These are phyloP conservation scores for Picathartes gymnocephalus DNA, from an alignment of 2,113 vertebrate species.

Conservation along the genomic window DNA sequence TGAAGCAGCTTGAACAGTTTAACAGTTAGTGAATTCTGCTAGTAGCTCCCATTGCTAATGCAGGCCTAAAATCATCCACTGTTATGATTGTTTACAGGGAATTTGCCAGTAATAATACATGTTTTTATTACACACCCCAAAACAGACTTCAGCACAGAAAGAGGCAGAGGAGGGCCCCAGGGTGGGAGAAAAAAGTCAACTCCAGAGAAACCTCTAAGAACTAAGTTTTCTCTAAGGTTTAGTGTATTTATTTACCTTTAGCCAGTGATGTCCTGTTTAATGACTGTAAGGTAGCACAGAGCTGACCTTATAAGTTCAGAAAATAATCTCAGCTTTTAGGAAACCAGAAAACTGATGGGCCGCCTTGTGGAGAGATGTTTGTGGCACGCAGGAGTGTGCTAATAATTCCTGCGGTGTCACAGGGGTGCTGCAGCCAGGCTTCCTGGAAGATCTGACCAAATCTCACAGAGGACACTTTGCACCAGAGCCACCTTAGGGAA, in stretches of 20 bases:
- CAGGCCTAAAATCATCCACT: not conserved
- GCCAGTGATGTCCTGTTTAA: not conserved
- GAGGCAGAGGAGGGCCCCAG: not conserved
- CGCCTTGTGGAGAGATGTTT: not conserved
- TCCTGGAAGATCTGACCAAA: not conserved
- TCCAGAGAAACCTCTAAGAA: not conserved
- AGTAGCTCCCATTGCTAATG: not conserved
- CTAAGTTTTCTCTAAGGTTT: not conserved
- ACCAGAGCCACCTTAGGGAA: not conserved
- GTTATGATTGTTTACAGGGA: not conserved
- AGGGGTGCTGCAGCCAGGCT: not conserved
- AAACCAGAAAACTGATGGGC: not conserved
- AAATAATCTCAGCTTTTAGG: not conserved
- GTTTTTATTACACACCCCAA: not conserved
- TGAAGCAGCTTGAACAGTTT: not conserved
- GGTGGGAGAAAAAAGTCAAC: not conserved
- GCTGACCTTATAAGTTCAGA: not conserved
- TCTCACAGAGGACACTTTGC: not conserved
- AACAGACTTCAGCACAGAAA: not conserved
- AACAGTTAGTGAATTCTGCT: not conserved
- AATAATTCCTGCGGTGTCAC: not conserved
- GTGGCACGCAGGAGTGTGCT: rapidly evolving
- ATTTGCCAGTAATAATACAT: not conserved
- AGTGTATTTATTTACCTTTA: not conserved
- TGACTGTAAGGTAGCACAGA: not conserved